These are phyloP conservation scores for Apodemus agrarius DNA, from an alignment of 2,797 vertebrate genomes.

Conservation along the genomic window DNA sequence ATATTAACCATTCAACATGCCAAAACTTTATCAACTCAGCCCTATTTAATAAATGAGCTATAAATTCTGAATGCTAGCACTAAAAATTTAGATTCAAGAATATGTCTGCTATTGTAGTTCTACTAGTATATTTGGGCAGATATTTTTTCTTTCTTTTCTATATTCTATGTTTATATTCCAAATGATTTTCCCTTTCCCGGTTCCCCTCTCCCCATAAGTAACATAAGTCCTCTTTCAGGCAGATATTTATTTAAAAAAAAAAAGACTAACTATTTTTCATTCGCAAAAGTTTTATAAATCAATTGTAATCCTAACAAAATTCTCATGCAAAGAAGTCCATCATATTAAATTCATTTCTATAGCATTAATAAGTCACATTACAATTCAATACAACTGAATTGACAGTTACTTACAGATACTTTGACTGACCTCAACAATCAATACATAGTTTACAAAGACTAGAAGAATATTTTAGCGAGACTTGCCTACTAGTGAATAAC, in stretches of 20 bases:
- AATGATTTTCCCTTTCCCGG: too few species aligned
- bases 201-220: too few species aligned
- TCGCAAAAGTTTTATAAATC: background rate
- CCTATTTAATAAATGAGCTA: background rate
- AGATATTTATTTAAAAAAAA: background rate
- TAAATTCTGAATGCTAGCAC: background rate
- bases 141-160: background rate
- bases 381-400: background rate
- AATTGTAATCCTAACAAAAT: background rate
- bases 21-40: background rate
- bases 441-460: background rate
- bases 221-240: too few species aligned
- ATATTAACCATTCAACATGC: background rate
- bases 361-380: background rate
- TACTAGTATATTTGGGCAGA: background rate
- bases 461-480: background rate
- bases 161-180: too few species aligned
- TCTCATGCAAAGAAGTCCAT: background rate
- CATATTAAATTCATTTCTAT: background rate
- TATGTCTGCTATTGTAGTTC: background rate
- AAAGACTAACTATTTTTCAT: background rate
- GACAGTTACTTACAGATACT: background rate
- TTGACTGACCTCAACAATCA: background rate
- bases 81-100: background rate
- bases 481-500: background rate